Evolutionary conservation across 2,888 invertebrate genomes (phyloP), one percentile per base, ranked within the genome.

Genomic region (Caenorhabditis afra): DNA sequence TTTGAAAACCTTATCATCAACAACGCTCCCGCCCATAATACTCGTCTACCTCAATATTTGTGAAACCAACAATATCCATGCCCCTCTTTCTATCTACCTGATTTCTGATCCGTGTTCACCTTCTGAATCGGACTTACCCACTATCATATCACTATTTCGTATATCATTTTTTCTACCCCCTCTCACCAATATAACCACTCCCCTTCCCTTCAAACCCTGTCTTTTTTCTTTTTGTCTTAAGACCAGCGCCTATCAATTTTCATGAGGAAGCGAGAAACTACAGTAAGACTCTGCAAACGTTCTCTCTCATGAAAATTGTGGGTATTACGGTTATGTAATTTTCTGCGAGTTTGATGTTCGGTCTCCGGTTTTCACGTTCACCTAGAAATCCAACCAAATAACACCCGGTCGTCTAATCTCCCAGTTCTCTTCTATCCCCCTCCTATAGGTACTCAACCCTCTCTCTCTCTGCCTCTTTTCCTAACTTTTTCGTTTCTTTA

Each of bases 91-190:
- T 12, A 3, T 44, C 44, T 65, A 20, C 37, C 61, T 57, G 44
- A 35, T 37, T 58, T 50, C 14, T 61, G 16, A 16, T 67, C 35
- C 18, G 22, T 39, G 18, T 18, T 29, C 35, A 20, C 37, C 22
- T 29, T n/a, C 14, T 23, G 22, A 53, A 23, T 70, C 52, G 64
- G 18, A 61, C 22, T n/a, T 73, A 79, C 55, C 58, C 67, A 67
- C 55, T 55, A 79, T 79, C 79, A 79, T 79, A 79, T 79, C 79
- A 76, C 58, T 68, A 71, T 68, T 70, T 66, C 58, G 67, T 79
- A 75, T 75, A 52, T 67, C 66, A 22, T 62, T 67, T 70, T 49
- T 52, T n/a, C n/a, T n/a, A n/a, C n/a, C 39, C 11, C 35, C 16
- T 52, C 23, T 22, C 49, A 1, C 2, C 12, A 20, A 20, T 22